Percentiles rank a stretch among this genome's conserved stretches.
These are phyloP conservation scores for Theristicus caerulescens DNA, from an alignment of 2,113 vertebrate species.

Conservation along the genomic window DNA sequence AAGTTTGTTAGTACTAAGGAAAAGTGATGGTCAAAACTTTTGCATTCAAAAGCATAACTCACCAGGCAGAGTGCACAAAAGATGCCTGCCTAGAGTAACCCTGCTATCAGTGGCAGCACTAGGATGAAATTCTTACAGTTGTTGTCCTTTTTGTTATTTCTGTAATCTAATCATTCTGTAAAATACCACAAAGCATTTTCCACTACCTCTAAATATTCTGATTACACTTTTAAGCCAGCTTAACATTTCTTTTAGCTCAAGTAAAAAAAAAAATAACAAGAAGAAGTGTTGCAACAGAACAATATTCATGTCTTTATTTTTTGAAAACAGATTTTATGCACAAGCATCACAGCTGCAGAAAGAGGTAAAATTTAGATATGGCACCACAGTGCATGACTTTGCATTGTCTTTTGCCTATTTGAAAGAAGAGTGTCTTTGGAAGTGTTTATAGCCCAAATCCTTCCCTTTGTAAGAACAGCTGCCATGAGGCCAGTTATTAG, in stretches of 20 bases:
- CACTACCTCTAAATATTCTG: neutral
- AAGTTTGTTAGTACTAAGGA: neutral
- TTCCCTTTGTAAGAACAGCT: neutral
- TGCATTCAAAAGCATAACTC: neutral
- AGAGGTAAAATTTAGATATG: neutral
- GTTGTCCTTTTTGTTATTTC: neutral
- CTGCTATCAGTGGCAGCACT: neutral
- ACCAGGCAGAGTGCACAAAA: neutral
- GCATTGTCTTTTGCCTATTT: neutral
- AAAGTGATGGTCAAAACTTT: neutral
- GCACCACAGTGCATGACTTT: neutral
- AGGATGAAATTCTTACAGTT: neutral
- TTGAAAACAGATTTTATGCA: neutral
- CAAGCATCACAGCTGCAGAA: neutral
- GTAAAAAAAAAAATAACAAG: neutral
- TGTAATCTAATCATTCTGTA: neutral
- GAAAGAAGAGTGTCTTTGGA: neutral
- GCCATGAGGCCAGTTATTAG: neutral
- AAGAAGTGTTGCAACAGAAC: neutral
- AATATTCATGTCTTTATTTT: neutral
- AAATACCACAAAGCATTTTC: neutral
- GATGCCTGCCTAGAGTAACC: neutral
- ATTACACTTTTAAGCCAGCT: neutral
- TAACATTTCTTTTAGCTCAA: neutral
- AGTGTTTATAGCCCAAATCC: neutral